These are phyloP conservation scores for Nysson spinosus DNA, from an alignment of 2,888 invertebrate species.

Conservation along the genomic window DNA sequence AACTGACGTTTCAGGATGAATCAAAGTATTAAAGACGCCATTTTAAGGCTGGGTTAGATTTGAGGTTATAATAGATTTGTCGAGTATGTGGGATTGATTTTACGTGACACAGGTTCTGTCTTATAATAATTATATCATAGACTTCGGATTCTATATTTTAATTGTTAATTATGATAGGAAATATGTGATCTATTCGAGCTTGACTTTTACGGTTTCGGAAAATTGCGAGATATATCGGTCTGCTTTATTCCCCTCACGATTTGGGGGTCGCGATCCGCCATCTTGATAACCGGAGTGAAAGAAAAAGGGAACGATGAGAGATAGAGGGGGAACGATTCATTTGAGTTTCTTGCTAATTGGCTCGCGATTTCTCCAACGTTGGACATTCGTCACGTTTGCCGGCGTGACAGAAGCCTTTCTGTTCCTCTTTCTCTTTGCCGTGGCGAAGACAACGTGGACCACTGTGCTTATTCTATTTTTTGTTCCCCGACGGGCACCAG, in stretches of 20 bases:
- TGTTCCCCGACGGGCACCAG: not conserved
- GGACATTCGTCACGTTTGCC: slow-evolving; percentile 42
- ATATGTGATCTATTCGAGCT: no score
- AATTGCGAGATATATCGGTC: no score
- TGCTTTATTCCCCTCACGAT: slow-evolving; percentile 17
- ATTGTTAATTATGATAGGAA: no score
- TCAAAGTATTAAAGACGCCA: no score
- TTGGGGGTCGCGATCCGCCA: slow-evolving; percentile 18
- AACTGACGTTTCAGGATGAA: no score
- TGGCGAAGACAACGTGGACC: slow-evolving; percentile 31
- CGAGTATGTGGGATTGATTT: no score
- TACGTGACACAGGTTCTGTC: no score
- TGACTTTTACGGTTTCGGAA: no score
- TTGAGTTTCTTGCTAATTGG: slow-evolving; percentile 51
- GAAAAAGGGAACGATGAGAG: slow-evolving; percentile 11
- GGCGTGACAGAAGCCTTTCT: slow-evolving; percentile 29
- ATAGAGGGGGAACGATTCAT: slow-evolving; percentile 33
- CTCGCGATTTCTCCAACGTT: slow-evolving; percentile 41
- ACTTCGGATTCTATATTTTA: no score
- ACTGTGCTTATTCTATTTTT: slow-evolving; percentile 21
- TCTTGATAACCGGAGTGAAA: slow-evolving; percentile 26
- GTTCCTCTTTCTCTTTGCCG: slow-evolving; percentile 18
- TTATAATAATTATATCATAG: no score
- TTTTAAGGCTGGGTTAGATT: no score
- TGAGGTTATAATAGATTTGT: no score